These are phyloP conservation scores for Euplagia quadripunctaria DNA, from an alignment of 2,888 invertebrate species.

Conservation along the genomic window DNA sequence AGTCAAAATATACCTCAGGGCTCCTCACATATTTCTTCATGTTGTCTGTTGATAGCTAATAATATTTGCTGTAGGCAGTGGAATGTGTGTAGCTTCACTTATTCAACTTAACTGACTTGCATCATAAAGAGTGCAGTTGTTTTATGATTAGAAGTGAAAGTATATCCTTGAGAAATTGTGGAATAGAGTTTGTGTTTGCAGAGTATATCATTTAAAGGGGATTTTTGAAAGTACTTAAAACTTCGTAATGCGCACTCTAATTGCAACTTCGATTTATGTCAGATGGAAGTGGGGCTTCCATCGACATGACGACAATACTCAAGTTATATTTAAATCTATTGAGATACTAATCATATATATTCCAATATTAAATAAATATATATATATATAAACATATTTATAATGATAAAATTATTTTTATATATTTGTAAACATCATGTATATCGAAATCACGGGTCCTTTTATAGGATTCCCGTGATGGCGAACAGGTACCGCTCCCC, in stretches of 20 bases:
- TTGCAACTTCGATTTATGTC: background rate
- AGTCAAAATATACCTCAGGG: slow-evolving; percentile 2
- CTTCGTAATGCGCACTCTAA: background rate
- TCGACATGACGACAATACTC: no score
- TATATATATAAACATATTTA: no score
- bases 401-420: no score
- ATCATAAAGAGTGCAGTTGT: background rate
- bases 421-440: no score
- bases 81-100: slow-evolving; percentile 4
- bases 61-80: background rate
- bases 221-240: background rate
- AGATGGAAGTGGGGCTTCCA: no score
- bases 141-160: slow-evolving; percentile 6
- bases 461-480: no score
- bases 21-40: slow-evolving; percentile 20
- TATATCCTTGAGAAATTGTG: background rate
- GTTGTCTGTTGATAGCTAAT: background rate
- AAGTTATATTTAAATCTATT: no score
- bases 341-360: no score
- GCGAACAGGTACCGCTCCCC: no score
- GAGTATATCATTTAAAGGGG: background rate
- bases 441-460: no score
- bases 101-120: background rate
- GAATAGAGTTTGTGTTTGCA: background rate
- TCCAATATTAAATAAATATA: no score